phyloP scores from a whole-genome alignment of 2,113 vertebrate genomes.

The Naja naja region DNA sequence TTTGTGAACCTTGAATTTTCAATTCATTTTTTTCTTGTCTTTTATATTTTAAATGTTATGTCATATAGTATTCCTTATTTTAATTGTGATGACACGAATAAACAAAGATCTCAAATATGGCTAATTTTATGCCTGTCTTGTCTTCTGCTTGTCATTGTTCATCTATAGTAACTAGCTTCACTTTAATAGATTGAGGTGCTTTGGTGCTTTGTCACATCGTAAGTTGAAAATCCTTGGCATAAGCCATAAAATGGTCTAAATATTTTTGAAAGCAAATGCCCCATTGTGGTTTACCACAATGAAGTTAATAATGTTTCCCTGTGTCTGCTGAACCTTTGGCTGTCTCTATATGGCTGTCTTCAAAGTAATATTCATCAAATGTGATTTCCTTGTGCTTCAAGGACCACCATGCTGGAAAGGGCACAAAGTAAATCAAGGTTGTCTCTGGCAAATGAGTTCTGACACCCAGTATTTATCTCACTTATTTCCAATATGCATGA shows the following conservation, averaged over 20 bases:
- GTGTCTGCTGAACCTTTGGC: not conserved
- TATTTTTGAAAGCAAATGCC: not conserved
- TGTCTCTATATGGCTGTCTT: not conserved
- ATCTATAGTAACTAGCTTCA: not conserved
- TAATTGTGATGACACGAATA: not conserved
- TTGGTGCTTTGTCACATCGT: not conserved
- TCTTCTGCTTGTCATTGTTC: not conserved
- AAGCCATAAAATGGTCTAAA: not conserved
- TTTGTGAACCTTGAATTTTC: not conserved
- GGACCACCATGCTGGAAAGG: conserved; percentile 7
- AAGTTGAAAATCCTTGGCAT: not conserved
- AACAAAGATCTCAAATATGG: not conserved
- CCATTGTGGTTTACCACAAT: not conserved
- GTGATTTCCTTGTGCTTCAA: not conserved
- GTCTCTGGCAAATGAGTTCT: conserved; percentile 16
- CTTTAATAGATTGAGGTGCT: not conserved
- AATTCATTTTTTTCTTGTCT: not conserved
- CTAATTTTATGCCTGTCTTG: not conserved
- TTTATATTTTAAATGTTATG: not conserved
- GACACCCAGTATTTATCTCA: conserved; percentile 19
- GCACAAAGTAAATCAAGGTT: conserved; percentile 14
- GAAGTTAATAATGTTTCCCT: conserved; percentile 9
- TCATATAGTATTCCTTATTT: not conserved
- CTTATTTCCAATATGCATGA: conserved; percentile 17
- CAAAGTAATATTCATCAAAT: conserved; percentile 17